Conservation (phyloP, 2,113 vertebrate species). For the Tringa solitaria region DNA sequence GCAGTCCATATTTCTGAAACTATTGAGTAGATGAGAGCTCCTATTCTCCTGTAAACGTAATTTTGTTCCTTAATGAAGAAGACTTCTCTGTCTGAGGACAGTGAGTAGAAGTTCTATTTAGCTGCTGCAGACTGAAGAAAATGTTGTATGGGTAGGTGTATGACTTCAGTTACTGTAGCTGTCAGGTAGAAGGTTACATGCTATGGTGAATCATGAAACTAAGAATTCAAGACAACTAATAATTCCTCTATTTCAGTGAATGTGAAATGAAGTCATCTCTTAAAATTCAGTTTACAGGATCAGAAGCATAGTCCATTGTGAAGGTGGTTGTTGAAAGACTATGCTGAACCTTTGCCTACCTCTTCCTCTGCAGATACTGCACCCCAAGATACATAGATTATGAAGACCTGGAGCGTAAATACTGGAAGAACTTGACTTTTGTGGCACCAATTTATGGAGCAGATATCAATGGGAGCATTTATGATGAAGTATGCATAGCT, state of each 20-base stretch:
- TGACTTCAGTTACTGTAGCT: background rate
- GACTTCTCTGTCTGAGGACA: background rate
- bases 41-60: background rate
- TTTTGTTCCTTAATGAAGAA: background rate
- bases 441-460: conserved; percentile 84
- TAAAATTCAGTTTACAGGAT: background rate
- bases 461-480: conserved; percentile 83
- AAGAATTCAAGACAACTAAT: background rate
- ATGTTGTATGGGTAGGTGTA: background rate
- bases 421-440: conserved; percentile 84
- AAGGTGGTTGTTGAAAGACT: background rate
- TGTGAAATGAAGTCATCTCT: background rate
- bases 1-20: background rate
- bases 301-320: background rate
- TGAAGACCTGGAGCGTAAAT: conserved; percentile 84
- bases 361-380: conserved; percentile 72
- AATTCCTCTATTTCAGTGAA: background rate
- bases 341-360: conserved; percentile 15
- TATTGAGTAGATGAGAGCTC: background rate
- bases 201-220: background rate
- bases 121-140: background rate
- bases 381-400: conserved; percentile 78
- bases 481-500: conserved; percentile 77
- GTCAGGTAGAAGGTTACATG: background rate
- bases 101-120: background rate